Evolutionary conservation across 2,797 vertebrate genomes (phyloP).

Genomic region (Urosaurus nigricauda): DNA sequence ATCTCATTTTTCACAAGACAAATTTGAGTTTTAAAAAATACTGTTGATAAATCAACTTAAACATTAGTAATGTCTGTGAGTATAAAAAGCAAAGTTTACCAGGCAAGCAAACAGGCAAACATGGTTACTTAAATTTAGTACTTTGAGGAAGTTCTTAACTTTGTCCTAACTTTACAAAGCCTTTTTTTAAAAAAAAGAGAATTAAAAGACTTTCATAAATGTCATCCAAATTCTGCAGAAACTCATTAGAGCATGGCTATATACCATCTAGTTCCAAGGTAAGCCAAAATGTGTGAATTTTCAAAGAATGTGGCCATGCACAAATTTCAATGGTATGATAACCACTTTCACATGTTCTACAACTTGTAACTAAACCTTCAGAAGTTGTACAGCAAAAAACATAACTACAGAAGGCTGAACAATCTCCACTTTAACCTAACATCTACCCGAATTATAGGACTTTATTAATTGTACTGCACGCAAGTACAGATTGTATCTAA

Average conservation of each 20-base stretch:
- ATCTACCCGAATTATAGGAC: constrained; percentile 52
- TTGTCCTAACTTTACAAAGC: constrained; percentile 77
- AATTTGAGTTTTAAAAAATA: constrained; percentile 92
- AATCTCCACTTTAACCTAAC: constrained; percentile 64
- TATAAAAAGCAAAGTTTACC: constrained; percentile 93
- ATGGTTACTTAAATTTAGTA: constrained; percentile 88
- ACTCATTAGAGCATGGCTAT: constrained; percentile 73
- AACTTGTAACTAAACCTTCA: constrained; percentile 74
- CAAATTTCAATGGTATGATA: constrained; percentile 45
- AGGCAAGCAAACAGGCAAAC: constrained; percentile 93
- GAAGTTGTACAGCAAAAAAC: constrained; percentile 67
- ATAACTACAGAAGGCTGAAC: constrained; percentile 68
- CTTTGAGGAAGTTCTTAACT: constrained; percentile 93
- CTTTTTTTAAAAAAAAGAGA: constrained; percentile 42
- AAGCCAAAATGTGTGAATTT: constrained; percentile 63
- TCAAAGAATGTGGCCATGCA: constrained; percentile 79
- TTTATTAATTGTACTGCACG: constrained; percentile 64
- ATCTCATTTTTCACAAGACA: constrained; percentile 93
- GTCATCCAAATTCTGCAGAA: constrained; percentile 75
- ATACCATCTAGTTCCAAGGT: constrained; percentile 77
- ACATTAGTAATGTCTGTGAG: constrained; percentile 97
- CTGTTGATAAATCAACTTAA: constrained; percentile 96
- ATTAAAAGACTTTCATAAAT: constrained; percentile 69
- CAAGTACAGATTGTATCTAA: constrained; percentile 42
- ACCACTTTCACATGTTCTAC: constrained; percentile 76